Percentiles rank a stretch among this genome's conserved stretches.
Conservation (phyloP, 1,140 invertebrate genomes). For the Scaptomyza graminum region DNA sequence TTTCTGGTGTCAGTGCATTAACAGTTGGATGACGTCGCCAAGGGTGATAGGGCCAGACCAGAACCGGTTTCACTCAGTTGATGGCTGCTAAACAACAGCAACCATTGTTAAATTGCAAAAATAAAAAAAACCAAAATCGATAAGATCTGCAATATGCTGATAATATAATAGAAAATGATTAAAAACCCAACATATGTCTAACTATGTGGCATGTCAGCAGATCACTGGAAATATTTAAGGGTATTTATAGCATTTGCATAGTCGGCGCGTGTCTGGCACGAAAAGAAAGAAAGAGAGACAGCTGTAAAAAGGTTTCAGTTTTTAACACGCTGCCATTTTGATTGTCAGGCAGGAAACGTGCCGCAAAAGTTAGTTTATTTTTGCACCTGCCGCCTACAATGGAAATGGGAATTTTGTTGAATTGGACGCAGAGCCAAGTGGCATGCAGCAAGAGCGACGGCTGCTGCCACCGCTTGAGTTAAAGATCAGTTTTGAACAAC, state of each 20-base stretch:
- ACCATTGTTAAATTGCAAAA: constrained; percentile 46
- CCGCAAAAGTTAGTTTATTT: constrained; percentile 26
- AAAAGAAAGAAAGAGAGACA: constrained; percentile 14
- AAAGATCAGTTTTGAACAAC: constrained; percentile 38
- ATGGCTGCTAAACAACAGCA: constrained; percentile 54
- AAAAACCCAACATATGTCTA: constrained; percentile 6
- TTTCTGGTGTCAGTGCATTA: not conserved
- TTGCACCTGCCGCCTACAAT: constrained; percentile 76
- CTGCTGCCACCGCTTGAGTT: constrained; percentile 16
- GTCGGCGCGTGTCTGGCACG: constrained; percentile 47
- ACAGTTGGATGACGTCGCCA: constrained; percentile 23
- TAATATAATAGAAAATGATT: constrained; percentile 49
- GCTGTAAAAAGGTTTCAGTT: constrained; percentile 37
- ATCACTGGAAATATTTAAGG: constrained; percentile 51
- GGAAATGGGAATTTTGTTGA: constrained; percentile 33
- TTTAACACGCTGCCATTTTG: constrained; percentile 37
- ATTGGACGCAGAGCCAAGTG: constrained; percentile 28
- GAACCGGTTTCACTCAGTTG: constrained; percentile 68
- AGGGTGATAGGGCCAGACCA: constrained; percentile 52
- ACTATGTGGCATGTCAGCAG: constrained; percentile 40
- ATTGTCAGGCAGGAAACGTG: constrained; percentile 71
- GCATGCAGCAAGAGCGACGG: constrained; percentile 36
- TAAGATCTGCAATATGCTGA: constrained; percentile 57
- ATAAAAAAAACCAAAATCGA: constrained; percentile 48
- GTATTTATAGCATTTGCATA: constrained; percentile 44